Evolutionary conservation across 2,113 vertebrate species (phyloP), one percentile per base, ranked within the genome.

Genomic region (Euleptes europaea): DNA sequence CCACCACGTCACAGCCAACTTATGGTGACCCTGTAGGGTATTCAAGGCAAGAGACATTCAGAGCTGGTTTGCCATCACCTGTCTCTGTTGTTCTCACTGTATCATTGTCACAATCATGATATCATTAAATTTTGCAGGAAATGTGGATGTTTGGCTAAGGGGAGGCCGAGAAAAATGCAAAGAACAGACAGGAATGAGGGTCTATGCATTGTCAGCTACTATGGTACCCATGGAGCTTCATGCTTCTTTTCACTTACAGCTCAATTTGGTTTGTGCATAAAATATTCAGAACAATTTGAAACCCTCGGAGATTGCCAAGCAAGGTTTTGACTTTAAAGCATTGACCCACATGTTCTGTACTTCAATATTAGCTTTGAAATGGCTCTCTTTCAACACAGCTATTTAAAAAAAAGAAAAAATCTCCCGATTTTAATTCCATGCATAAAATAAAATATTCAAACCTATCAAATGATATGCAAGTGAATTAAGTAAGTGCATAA

Each of bases 241-340:
- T 73, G 69, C 35, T 1, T 84, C 0, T 40, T 87, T 79, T 70
- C 77, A n/a, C 21, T 66, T 74, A 31, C 23, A 85, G 47, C 7
- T 42, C 67, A 35, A 83, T 91, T 72, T 74, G 40, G 47, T 86
- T 49, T 85, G 63, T 75, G 74, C 26, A 51, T 89, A 60, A 82
- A 88, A 90, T 86, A 0, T 1, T 3, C 71, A 33, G 17, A 75
- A 33, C 26, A 33, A 42, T 42, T 13, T 71, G 72, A 88, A 91
- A 51, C 7, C 28, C 79, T 47, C 13, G 28, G 76, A 72, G 65
- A 15, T 38, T 80, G 57, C 44, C 26, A 84, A 23, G 47, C 49
- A 86, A 60, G 9, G n/a, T 63, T 86, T 82, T 86, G 57, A 78
- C 57, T 85, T 33, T 65, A 70, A 85, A 73, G 33, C 14, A 47